Percentiles rank a stretch among this genome's conserved stretches.
Evolutionary conservation across 1,140 invertebrate species (phyloP).

Genomic region (Drosophila miranda): DNA sequence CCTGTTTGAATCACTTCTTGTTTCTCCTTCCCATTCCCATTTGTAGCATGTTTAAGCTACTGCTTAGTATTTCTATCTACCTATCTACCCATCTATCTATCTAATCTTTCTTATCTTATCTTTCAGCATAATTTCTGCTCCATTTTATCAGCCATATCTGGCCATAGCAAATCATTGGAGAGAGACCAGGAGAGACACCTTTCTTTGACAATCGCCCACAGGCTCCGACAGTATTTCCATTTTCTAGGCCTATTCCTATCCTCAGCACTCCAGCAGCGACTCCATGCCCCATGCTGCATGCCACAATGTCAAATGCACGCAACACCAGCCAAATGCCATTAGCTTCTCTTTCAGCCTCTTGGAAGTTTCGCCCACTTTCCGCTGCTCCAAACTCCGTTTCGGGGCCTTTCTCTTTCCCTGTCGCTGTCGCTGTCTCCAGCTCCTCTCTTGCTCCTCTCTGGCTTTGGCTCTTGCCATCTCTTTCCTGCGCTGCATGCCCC

Average conservation of each 20-base stretch:
- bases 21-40: too few relatives aligned
- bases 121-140: slow-evolving; percentile 9
- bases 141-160: slow-evolving; percentile 19
- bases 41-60: too few relatives aligned
- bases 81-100: slow-evolving; percentile 21
- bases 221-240: slow-evolving; percentile 1
- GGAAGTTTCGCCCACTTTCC: slow-evolving; percentile 33
- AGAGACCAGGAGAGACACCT: not conserved
- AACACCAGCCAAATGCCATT: slow-evolving; percentile 53
- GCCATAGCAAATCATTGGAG: slow-evolving; percentile 24
- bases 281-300: slow-evolving; percentile 13
- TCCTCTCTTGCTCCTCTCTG: too few relatives aligned
- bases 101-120: slow-evolving; percentile 19
- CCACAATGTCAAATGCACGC: slow-evolving; percentile 53
- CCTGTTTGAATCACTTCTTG: too few relatives aligned
- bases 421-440: slow-evolving; percentile 9
- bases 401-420: slow-evolving; percentile 42
- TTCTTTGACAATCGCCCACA: slow-evolving; percentile 23
- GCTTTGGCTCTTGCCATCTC: not conserved
- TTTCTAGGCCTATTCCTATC: not conserved
- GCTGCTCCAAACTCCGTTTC: not conserved
- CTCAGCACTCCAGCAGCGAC: too few relatives aligned
- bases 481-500: slow-evolving; percentile 48
- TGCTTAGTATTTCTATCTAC: not conserved
- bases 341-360: slow-evolving; percentile 18